Conservation (phyloP, 2,113 vertebrate genomes). For the Anarhynchus alexandrinus region DNA sequence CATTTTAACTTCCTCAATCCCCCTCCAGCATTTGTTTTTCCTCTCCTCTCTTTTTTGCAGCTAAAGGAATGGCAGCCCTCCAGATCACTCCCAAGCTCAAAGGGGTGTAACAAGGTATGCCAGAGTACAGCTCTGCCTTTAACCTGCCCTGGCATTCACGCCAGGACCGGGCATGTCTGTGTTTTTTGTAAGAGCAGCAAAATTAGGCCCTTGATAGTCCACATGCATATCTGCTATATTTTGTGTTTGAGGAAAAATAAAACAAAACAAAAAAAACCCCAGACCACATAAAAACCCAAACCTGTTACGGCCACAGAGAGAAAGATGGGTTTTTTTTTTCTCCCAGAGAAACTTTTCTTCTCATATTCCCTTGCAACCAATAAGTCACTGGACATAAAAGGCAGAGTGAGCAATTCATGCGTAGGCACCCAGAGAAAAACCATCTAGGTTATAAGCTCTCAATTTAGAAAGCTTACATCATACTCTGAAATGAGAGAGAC, state of each 20-base stretch:
- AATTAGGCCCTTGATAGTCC: not conserved
- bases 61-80: not conserved
- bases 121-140: not conserved
- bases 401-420: not conserved
- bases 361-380: not conserved
- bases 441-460: not conserved
- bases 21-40: not conserved
- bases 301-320: fast-evolving
- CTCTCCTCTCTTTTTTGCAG: not conserved
- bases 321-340: fast-evolving
- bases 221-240: not conserved
- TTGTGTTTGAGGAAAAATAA: not conserved
- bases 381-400: not conserved
- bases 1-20: not conserved
- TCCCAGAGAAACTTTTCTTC: not conserved
- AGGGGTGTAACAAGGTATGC: fast-evolving
- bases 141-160: not conserved
- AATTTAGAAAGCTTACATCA: not conserved
- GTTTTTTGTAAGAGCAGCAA: not conserved
- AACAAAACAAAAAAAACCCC: not conserved
- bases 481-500: not conserved
- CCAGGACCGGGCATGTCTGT: not conserved
- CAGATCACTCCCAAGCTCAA: not conserved
- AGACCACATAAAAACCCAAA: not conserved
- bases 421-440: not conserved